Conservation (phyloP, 1,140 invertebrate genomes). For the Ceratitis capitata region DNA sequence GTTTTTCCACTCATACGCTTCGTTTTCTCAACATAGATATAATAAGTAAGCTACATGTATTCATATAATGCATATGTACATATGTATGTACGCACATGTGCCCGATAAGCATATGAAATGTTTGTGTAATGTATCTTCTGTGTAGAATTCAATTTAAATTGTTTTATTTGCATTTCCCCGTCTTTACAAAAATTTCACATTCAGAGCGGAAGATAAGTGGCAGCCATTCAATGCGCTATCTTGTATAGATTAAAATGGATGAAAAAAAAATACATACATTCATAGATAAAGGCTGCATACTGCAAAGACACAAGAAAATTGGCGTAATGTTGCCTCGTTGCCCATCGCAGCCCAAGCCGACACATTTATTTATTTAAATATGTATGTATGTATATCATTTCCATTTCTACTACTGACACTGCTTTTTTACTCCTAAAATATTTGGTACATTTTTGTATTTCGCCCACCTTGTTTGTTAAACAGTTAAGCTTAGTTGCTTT, state of each 20-base stretch:
- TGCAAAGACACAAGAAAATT: not conserved
- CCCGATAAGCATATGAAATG: not conserved
- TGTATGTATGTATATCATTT: not conserved
- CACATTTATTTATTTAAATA: not conserved
- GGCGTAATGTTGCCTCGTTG: not conserved
- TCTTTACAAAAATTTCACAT: not conserved
- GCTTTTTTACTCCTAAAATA: not conserved
- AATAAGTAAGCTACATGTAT: not conserved
- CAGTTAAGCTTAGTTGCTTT: too few relatives aligned
- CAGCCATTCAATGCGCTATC: not conserved
- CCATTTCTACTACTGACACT: not conserved
- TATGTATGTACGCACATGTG: not conserved
- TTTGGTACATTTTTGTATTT: not conserved
- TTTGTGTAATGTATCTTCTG: not conserved
- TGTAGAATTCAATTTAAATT: conserved; percentile 2
- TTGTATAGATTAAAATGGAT: not conserved
- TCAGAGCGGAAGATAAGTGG: not conserved
- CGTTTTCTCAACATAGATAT: not conserved
- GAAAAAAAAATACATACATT: not conserved
- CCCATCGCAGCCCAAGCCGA: not conserved
- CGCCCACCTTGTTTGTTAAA: not conserved
- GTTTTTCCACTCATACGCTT: not conserved
- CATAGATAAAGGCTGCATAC: too few relatives aligned
- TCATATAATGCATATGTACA: not conserved
- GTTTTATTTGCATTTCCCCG: not conserved